phyloP scores from a whole-genome alignment of 1,140 invertebrate genomes.

The Neodiprion pinetum region DNA sequence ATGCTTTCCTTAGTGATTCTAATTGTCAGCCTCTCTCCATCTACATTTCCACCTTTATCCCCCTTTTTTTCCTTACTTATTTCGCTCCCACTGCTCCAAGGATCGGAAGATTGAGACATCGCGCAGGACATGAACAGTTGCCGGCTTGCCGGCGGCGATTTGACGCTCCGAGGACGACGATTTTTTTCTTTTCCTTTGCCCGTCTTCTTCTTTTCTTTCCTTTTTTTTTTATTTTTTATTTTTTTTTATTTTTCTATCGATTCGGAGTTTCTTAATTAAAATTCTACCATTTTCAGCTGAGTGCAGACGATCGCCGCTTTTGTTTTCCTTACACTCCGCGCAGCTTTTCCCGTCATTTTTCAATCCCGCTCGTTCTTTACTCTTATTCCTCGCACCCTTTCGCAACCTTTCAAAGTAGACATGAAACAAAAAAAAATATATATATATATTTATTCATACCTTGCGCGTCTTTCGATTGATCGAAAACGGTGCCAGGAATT shows the following conservation, averaged over 20 bases:
- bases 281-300: conserved; percentile 10
- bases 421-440: too few relatives aligned
- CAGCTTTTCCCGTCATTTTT: not conserved
- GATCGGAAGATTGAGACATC: not conserved
- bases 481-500: not conserved
- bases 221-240: conserved; percentile 8
- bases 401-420: too few relatives aligned
- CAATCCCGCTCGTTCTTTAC: not conserved
- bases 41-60: not conserved
- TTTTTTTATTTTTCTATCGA: conserved; percentile 4
- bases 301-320: not conserved
- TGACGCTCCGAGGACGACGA: not conserved
- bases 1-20: conserved; percentile 56
- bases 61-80: not conserved
- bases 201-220: not conserved
- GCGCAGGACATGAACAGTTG: not conserved
- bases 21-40: conserved; percentile 48
- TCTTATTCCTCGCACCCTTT: too few relatives aligned
- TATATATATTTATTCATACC: too few relatives aligned
- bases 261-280: conserved; percentile 11
- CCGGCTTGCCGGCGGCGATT: not conserved
- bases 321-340: not conserved
- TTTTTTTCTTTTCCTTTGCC: too few relatives aligned
- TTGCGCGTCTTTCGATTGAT: too few relatives aligned
- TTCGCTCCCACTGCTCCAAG: not conserved